Evolutionary conservation across 2,888 invertebrate genomes (phyloP).

Genomic region (Myopa testacea): DNA sequence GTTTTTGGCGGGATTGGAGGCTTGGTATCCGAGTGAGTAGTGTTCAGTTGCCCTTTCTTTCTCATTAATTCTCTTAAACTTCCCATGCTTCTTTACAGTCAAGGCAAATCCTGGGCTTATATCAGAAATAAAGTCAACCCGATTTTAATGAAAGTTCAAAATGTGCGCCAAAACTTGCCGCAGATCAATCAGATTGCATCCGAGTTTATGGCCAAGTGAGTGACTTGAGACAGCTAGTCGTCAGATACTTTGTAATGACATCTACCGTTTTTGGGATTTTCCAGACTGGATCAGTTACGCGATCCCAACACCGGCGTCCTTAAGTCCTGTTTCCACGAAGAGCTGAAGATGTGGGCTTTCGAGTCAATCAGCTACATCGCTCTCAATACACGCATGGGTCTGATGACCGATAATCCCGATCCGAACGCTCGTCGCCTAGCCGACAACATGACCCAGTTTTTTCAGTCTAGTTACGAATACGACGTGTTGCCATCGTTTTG

Average conservation of each 20-base stretch:
- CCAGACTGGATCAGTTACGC: constrained; percentile 55
- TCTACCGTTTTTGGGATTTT: neutral
- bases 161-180: constrained; percentile 56
- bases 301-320: constrained; percentile 50
- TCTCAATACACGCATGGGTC: constrained; percentile 62
- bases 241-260: neutral
- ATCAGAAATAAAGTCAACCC: constrained; percentile 72
- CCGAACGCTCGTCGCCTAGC: constrained; percentile 53
- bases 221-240: neutral
- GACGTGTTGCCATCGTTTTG: constrained; percentile 62
- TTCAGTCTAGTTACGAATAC: constrained; percentile 57
- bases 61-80: neutral
- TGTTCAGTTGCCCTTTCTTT: neutral
- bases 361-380: constrained; percentile 70
- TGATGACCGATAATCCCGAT: constrained; percentile 53
- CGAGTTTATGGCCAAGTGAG: constrained; percentile 59
- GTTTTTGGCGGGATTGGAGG: constrained; percentile 63
- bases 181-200: constrained; percentile 58
- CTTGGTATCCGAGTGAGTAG: constrained; percentile 58
- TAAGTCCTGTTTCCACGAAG: constrained; percentile 68
- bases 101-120: constrained; percentile 77
- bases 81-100: constrained; percentile 61
- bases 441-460: constrained; percentile 56
- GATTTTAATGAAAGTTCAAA: constrained; percentile 61
- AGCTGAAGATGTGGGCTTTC: constrained; percentile 73